These are phyloP conservation scores for Caradrina kadenii DNA, from an alignment of 2,888 invertebrate species.

Conservation along the genomic window DNA sequence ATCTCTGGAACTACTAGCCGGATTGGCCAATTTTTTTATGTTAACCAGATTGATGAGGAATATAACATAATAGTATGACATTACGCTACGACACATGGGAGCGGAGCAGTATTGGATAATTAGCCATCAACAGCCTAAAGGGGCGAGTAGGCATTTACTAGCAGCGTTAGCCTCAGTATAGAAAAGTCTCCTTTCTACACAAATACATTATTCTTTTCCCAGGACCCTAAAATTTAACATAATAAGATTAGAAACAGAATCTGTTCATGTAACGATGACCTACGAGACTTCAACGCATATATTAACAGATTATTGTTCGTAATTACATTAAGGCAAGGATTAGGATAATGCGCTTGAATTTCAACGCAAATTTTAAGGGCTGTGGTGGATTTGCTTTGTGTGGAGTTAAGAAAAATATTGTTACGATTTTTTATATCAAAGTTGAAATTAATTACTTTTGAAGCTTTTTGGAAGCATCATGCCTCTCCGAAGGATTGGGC, in stretches of 20 bases:
- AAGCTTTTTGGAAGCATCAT: no score
- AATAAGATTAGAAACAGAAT: constrained; percentile 67
- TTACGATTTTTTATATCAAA: neutral
- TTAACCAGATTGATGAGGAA: no score
- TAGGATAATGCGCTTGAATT: constrained; percentile 36
- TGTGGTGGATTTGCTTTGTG: neutral
- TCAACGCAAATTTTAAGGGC: constrained; percentile 36
- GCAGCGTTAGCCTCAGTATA: neutral
- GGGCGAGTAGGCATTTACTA: neutral
- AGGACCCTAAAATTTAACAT: constrained; percentile 59
- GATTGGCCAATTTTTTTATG: no score
- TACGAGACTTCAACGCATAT: constrained; percentile 57
- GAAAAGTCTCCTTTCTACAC: neutral
- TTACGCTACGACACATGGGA: no score
- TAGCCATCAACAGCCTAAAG: neutral
- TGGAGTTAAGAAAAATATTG: constrained; percentile 21
- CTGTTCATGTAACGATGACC: constrained; percentile 29
- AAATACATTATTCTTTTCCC: constrained; percentile 1
- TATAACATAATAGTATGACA: no score
- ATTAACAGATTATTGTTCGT: constrained; percentile 48
- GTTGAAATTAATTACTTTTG: neutral
- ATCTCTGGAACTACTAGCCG: no score
- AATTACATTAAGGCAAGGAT: constrained; percentile 43
- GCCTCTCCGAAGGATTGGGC: no score
- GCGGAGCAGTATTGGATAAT: no score